Evolutionary conservation across 2,797 vertebrate genomes (phyloP), one percentile per base, ranked within the genome.

Genomic region (Phaenicophaeus curvirostris): DNA sequence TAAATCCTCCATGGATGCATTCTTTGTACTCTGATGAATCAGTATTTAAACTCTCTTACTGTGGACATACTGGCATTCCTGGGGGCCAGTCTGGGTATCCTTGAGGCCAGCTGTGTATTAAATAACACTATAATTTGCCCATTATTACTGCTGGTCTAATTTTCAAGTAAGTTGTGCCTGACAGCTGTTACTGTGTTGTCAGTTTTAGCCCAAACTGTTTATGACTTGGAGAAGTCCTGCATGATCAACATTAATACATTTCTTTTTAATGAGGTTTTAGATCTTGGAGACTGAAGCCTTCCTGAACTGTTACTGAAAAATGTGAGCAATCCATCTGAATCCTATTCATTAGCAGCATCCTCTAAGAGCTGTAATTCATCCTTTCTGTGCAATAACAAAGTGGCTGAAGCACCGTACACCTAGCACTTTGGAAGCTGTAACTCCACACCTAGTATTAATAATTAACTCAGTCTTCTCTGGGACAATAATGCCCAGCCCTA

Each of bases 361-460:
- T 85, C 90, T 91, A 86, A 96, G 87, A 88, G 57, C 41, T 73
- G 90, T 97, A 97, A 98, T 87, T 57, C 48, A 71, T 95, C 90
- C 94, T 81, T 53, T 78, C 61, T 59, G 68, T 91, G 94, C 76
- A 85, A 85, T 39, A 65, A 74, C 85, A 85, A 96, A 92, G 72
- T 85, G 83, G 78, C 44, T 11, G 6, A 93, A 80, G 92, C 85
- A 95, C 79, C 1, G 6, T 96, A 92, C 72, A 86, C 78, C 94
- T 95, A 87, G 82, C 58, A 94, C 96, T 97, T 89, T 84, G 87
- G 79, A 76, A 95, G 82, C 50, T 97, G 97, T 97, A 98, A 98
- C 96, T 89, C 79, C 96, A 98, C 84, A 97, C 92, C 59, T 54
- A 28, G 8, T 39, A 95, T 98, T 93, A 98, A 98, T 97, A 97